Evolutionary conservation across 1,140 invertebrate genomes (phyloP).

Genomic region (Drosophila pruinosa): DNA sequence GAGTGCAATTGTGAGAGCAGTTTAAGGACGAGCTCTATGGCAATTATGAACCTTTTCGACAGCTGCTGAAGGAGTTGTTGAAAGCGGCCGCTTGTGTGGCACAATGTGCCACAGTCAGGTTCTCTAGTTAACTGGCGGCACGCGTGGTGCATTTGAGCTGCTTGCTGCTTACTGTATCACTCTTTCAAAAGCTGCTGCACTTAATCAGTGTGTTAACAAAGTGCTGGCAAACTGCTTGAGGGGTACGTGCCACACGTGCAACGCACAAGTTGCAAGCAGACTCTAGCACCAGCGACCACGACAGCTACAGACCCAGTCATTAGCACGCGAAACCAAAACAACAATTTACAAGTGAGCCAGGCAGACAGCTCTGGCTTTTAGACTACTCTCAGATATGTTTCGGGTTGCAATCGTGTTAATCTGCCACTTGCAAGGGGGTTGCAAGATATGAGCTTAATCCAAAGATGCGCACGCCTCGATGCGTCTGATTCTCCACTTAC

Average conservation of each 20-base stretch:
- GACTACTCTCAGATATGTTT: neutral
- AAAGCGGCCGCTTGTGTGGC: conserved; percentile 45
- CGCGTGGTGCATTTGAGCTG: conserved; percentile 50
- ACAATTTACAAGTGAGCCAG: conserved; percentile 11
- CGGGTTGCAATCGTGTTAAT: neutral
- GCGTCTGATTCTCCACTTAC: neutral
- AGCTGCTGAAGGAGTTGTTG: neutral
- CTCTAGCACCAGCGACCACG: too few species aligned
- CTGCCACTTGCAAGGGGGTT: neutral
- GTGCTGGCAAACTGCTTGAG: conserved; percentile 22
- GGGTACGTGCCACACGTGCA: conserved; percentile 30
- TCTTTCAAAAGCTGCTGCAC: conserved; percentile 52
- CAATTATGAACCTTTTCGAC: conserved; percentile 8
- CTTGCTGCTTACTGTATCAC: conserved; percentile 18
- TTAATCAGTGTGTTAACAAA: conserved; percentile 60
- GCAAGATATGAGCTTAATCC: conserved; percentile 54
- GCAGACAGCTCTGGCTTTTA: neutral
- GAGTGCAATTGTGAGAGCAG: conserved; percentile 22
- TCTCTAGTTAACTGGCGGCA: conserved; percentile 7
- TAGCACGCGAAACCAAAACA: conserved; percentile 36
- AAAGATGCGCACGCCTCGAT: conserved; percentile 26
- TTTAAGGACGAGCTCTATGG: neutral
- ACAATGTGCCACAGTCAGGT: neutral
- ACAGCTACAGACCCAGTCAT: conserved; percentile 38
- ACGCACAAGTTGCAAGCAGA: neutral